Base-by-base conservation (phyloP, 2,113 vertebrate species). In the Anoura caudifer region DNA sequence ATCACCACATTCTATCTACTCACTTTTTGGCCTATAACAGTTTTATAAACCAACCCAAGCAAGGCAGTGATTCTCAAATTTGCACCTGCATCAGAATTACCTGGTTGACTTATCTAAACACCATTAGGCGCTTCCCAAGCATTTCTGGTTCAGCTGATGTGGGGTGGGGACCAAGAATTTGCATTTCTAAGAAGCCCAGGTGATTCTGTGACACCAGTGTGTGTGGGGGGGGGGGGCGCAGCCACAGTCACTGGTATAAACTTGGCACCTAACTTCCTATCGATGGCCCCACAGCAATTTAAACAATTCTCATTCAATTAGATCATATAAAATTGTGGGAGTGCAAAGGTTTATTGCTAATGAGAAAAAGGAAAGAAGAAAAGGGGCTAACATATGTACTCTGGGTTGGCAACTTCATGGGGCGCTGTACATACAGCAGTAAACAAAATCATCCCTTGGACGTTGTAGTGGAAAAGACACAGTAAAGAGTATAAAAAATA, bases 241-340 rank as follows among this genome's bases (percentile, higher is more conserved):
- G 2, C 31, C n/a, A 2, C 9, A 24, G 26, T 45, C 26, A 4
- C 10, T 17, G n/a, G 4, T 3, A 7, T 12, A 36, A 31, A 50
- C 12, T 63, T 3, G 0, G 4, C 15, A 72, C 20, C 13, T 81
- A 43, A 20, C 72, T 80, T 33, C 31, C 26, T 70, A 10, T 63
- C 36, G 7, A 1, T 28, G 24, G 7, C 24, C 77, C 81, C 5
- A 47, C 70, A 59, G 45, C 22, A 69, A 47, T 41, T 45, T 22
- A 77, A 84, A 95, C 50, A n/a, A 77, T 33, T 63, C 45, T 54
- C 45, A 81, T 24, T 91, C 26, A 36, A 7, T 86, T 54, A 20
- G 26, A 56, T 41, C 8, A 36, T 43, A 85, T 38, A 83, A 45
- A 26, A 87, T 31, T 2, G 0, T 36, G 24, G 50, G 31, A 45